Conservation (phyloP, 2,797 vertebrate species). For the Sebastes paucispinis region DNA sequence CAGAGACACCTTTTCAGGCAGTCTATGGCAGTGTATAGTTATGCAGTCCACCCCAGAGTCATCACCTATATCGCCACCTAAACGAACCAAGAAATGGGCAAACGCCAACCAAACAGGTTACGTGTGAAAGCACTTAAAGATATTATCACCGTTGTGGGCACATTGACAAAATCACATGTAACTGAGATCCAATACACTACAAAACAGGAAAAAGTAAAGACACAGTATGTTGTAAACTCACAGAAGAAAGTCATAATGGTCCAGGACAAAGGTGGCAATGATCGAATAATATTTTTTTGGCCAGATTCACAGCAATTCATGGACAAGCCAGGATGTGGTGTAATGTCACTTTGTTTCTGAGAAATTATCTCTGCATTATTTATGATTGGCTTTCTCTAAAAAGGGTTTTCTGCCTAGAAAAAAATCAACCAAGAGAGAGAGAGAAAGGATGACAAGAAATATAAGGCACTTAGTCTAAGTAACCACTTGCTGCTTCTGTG, state of each 20-base stretch:
- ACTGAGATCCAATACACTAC: neutral
- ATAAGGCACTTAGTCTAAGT: conserved; percentile 60
- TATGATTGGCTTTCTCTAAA: conserved; percentile 23
- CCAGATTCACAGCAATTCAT: neutral
- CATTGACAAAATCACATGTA: neutral
- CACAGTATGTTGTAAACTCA: neutral
- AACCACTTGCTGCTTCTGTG: conserved; percentile 25
- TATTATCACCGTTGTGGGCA: neutral
- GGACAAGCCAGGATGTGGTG: neutral
- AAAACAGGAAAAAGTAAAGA: neutral
- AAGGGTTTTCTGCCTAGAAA: conserved; percentile 12
- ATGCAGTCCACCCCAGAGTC: neutral
- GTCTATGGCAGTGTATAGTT: neutral
- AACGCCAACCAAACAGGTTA: neutral
- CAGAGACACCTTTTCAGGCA: neutral
- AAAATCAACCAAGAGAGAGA: neutral
- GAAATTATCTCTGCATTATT: conserved; percentile 36
- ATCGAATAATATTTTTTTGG: neutral
- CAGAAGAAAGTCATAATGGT: neutral
- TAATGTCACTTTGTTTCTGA: conserved; percentile 8
- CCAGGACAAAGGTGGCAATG: neutral
- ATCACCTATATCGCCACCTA: neutral
- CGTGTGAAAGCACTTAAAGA: neutral
- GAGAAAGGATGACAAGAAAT: conserved; percentile 27
- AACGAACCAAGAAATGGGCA: neutral